Evolutionary conservation across 1,140 invertebrate species (phyloP).

Genomic region (Penaeus chinensis): DNA sequence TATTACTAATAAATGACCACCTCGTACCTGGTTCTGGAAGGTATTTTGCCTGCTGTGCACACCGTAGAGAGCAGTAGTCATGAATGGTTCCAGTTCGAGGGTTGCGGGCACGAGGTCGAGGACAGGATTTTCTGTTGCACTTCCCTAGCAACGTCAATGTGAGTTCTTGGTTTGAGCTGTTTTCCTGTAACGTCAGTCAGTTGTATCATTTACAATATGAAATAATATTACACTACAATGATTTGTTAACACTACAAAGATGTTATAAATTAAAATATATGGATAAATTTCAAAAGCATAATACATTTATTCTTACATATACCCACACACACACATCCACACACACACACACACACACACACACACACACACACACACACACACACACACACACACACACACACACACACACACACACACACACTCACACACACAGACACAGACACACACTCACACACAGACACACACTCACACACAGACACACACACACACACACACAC

Average conservation of each 20-base stretch:
- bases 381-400: no score
- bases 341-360: no score
- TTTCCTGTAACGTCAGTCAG: constrained; percentile 52
- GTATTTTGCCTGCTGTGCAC: constrained; percentile 65
- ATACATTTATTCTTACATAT: no score
- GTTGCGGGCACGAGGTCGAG: constrained; percentile 69
- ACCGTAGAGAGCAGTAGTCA: constrained; percentile 72
- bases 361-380: no score
- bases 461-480: no score
- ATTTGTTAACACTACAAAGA: background rate
- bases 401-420: no score
- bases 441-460: no score
- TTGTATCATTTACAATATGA: background rate
- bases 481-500: no score
- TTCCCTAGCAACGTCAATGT: constrained; percentile 62
- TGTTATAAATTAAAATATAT: background rate
- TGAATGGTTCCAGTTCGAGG: constrained; percentile 71
- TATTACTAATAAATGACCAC: background rate
- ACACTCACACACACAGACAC: no score
- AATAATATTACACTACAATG: background rate
- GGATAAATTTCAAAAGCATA: no score
- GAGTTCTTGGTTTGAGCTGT: constrained; percentile 59
- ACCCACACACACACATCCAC: no score
- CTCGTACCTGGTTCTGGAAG: constrained; percentile 65
- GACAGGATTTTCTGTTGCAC: constrained; percentile 69